Percentiles rank a stretch among this genome's conserved stretches.
These are phyloP conservation scores for Tetanocera ferruginea DNA, from an alignment of 2,888 invertebrate species.

Conservation along the genomic window DNA sequence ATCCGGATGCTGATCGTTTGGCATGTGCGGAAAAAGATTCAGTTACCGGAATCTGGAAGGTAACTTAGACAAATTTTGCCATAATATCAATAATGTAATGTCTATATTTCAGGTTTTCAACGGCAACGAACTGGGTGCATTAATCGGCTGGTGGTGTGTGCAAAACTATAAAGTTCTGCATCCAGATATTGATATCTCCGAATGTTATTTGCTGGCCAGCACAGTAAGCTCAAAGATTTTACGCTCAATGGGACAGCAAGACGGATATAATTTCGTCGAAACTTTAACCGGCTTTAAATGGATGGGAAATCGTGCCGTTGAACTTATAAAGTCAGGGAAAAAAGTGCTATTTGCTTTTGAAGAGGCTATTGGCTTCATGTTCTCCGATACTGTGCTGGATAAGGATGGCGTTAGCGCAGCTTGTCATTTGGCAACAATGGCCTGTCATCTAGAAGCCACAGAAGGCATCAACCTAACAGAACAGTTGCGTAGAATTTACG, in stretches of 20 bases:
- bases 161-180: constrained; percentile 72
- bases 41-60: constrained; percentile 57
- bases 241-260: constrained; percentile 81
- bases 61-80: constrained; percentile 23
- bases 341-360: constrained; percentile 94
- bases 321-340: constrained; percentile 80
- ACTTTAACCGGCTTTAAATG: constrained; percentile 99
- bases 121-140: constrained; percentile 95
- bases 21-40: constrained; percentile 89
- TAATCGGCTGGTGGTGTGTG: constrained; percentile 95
- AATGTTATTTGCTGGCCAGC: constrained; percentile 90
- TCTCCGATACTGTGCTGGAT: constrained; percentile 87
- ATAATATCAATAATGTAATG: background rate
- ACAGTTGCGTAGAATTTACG: constrained; percentile 83
- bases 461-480: constrained; percentile 73
- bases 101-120: constrained; percentile 74
- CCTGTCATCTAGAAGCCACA: constrained; percentile 76
- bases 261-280: constrained; percentile 85
- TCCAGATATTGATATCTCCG: constrained; percentile 70
- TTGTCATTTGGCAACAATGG: constrained; percentile 82
- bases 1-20: constrained; percentile 97
- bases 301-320: constrained; percentile 91
- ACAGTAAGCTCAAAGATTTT: constrained; percentile 98
- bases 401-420: constrained; percentile 97
- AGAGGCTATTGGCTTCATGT: constrained; percentile 99